Percentiles rank a stretch among this genome's conserved stretches.
Conservation (phyloP, 2,113 vertebrate species). For the Ailuropoda melanoleuca region DNA sequence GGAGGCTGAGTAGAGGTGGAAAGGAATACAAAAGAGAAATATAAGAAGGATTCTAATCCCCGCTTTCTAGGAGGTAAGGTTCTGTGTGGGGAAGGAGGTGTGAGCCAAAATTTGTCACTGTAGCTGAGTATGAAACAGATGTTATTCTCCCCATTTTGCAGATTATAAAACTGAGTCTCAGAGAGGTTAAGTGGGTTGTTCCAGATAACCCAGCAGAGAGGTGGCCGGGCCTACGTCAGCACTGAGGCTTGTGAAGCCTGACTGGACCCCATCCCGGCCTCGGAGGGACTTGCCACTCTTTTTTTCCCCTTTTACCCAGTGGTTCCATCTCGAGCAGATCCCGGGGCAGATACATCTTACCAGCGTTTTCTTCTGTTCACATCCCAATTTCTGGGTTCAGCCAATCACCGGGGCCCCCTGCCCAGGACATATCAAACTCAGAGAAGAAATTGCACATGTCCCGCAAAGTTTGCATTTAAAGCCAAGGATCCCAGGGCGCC, state of each 20-base stretch:
- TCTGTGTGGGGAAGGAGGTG: background rate
- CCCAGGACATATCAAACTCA: background rate
- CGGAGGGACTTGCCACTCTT: background rate
- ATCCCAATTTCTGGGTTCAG: background rate
- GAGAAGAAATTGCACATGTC: background rate
- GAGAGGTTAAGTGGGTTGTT: background rate
- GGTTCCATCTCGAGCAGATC: background rate
- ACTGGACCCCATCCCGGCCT: background rate
- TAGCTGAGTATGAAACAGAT: background rate
- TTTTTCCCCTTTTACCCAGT: background rate
- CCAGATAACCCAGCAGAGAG: background rate
- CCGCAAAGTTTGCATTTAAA: background rate
- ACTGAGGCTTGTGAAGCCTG: no score
- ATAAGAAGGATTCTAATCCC: no score
- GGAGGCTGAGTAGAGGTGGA: background rate
- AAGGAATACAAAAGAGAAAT: background rate
- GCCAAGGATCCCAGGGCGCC: background rate
- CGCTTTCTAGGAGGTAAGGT: background rate
- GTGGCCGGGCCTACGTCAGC: background rate
- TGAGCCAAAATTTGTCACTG: background rate
- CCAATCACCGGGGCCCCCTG: fast-evolving
- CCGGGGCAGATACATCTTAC: background rate
- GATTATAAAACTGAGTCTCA: background rate
- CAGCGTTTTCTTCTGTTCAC: background rate
- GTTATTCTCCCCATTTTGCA: background rate